These are phyloP conservation scores for Drosophila yooni DNA, from an alignment of 2,888 invertebrate genomes.

Conservation along the genomic window DNA sequence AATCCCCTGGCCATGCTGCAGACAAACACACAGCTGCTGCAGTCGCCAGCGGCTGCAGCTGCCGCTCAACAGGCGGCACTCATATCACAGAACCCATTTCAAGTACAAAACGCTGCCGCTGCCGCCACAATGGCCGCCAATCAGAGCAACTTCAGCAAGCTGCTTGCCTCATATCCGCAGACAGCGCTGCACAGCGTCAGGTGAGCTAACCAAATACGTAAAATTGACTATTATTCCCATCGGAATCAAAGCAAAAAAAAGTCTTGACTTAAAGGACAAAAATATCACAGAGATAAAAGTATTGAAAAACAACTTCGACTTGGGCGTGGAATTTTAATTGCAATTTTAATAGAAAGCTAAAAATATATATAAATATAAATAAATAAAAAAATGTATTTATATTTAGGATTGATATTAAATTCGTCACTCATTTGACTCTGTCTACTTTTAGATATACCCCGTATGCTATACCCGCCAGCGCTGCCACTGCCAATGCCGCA, in stretches of 20 bases:
- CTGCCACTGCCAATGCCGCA: slow-evolving; percentile 86
- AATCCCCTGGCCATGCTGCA: slow-evolving; percentile 87
- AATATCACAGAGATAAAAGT: background rate
- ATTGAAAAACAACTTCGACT: background rate
- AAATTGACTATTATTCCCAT: background rate
- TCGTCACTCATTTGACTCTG: background rate
- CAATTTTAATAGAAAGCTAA: background rate
- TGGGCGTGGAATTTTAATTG: background rate
- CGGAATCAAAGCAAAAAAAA: background rate
- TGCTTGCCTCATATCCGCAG: slow-evolving; percentile 88
- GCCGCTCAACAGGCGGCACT: slow-evolving; percentile 85
- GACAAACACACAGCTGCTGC: slow-evolving; percentile 84
- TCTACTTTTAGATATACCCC: slow-evolving; percentile 87
- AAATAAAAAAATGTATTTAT: background rate
- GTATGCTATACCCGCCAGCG: slow-evolving; percentile 87
- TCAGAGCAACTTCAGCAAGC: slow-evolving; percentile 88
- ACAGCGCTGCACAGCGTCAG: slow-evolving; percentile 85
- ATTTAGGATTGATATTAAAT: background rate
- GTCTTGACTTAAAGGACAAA: background rate
- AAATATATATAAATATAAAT: background rate
- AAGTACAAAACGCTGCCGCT: slow-evolving; percentile 87
- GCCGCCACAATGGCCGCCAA: slow-evolving; percentile 87
- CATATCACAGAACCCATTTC: slow-evolving; percentile 86
- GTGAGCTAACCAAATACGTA: slow-evolving; percentile 64
- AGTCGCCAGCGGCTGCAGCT: slow-evolving; percentile 82